Evolutionary conservation across 2,888 invertebrate species (phyloP).

Genomic region (Falcaria lacertinaria): DNA sequence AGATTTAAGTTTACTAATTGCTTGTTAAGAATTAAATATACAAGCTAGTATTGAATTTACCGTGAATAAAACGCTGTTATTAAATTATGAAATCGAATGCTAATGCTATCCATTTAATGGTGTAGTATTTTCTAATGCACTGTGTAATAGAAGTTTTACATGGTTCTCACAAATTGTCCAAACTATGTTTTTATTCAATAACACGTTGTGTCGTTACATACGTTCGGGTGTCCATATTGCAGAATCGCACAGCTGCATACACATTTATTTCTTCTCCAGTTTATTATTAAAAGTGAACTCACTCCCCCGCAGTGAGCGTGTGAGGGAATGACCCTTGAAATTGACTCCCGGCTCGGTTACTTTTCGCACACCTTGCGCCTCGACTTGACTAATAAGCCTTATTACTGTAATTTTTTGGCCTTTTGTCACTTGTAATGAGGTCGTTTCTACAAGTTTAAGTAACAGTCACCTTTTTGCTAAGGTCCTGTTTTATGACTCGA

Average conservation of each 20-base stretch:
- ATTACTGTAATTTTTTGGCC: conserved; percentile 51
- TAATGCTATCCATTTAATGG: no score
- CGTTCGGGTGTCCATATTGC: background rate
- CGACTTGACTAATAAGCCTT: conserved; percentile 64
- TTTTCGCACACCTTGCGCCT: conserved; percentile 65
- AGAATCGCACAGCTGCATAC: background rate
- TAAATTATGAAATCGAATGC: no score
- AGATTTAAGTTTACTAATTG: no score
- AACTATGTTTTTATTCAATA: no score
- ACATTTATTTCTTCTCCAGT: conserved; percentile 25
- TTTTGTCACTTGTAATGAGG: conserved; percentile 56
- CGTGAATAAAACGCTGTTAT: no score
- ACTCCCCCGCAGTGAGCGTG: conserved; percentile 47
- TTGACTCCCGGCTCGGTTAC: conserved; percentile 59
- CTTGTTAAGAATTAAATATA: no score
- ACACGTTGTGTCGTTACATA: no score
- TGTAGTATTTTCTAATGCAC: no score
- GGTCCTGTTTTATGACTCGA: background rate
- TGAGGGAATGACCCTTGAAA: conserved; percentile 75
- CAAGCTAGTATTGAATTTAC: no score
- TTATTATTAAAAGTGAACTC: conserved; percentile 43
- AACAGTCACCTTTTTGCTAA: conserved; percentile 11
- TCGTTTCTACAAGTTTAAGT: conserved; percentile 28
- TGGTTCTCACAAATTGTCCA: no score
- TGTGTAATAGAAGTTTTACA: no score